phyloP scores from a whole-genome alignment of 2,797 vertebrate species.

The Periophthalmus magnuspinnatus region DNA sequence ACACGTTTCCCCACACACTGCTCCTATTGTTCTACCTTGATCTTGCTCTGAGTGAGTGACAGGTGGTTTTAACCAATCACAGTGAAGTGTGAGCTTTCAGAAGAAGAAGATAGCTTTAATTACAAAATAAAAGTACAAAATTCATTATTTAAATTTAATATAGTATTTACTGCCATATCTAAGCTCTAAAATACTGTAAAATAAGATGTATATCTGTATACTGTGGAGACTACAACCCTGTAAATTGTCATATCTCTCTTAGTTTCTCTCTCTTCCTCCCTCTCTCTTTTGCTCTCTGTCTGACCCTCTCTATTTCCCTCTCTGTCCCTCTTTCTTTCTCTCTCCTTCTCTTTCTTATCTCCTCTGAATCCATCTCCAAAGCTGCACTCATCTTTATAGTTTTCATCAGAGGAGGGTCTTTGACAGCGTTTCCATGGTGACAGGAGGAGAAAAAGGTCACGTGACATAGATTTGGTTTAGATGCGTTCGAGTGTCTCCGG shows the following conservation, averaged over 20 bases:
- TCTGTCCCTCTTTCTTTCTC: background rate
- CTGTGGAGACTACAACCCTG: too few species aligned
- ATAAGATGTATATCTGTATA: too few species aligned
- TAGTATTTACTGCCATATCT: too few species aligned
- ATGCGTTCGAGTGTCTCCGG: background rate
- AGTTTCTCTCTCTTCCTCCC: background rate
- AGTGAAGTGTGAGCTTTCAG: too few species aligned
- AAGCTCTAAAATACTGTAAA: too few species aligned
- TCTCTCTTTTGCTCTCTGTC: background rate
- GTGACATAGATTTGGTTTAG: background rate
- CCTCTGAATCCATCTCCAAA: background rate
- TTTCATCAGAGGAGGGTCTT: background rate
- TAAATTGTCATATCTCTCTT: background rate
- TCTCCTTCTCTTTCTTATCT: background rate
- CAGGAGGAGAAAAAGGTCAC: slow-evolving; percentile 14
- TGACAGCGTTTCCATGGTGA: slow-evolving; percentile 44
- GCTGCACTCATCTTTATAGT: background rate
- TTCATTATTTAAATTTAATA: too few species aligned
- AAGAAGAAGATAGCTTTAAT: too few species aligned
- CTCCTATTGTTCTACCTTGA: too few species aligned
- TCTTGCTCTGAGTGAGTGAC: too few species aligned
- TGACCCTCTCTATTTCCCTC: background rate
- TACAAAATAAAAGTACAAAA: too few species aligned
- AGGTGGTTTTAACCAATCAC: too few species aligned
- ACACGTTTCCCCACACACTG: too few species aligned